A percentile compares a stretch with the other conserved stretches of the same genome.
Conservation (phyloP, 2,797 vertebrate genomes). For the Lacerta agilis region DNA sequence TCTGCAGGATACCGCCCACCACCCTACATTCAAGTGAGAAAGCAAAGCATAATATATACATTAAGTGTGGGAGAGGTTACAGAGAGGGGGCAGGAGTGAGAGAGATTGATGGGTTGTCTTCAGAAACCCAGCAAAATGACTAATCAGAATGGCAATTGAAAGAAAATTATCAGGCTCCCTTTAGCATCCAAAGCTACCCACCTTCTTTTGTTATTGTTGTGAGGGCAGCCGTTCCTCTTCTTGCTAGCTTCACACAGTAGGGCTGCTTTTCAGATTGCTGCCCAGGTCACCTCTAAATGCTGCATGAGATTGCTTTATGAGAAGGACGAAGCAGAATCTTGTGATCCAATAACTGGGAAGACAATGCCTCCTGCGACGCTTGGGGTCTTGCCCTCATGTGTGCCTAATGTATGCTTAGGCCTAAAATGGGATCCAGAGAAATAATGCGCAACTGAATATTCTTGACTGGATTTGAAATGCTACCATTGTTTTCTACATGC, state of each 20-base stretch:
- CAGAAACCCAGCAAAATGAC: background rate
- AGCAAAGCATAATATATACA: background rate
- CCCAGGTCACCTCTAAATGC: background rate
- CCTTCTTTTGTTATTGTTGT: background rate
- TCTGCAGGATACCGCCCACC: background rate
- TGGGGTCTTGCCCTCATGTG: background rate
- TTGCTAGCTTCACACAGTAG: background rate
- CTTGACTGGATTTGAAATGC: background rate
- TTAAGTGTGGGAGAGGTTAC: background rate
- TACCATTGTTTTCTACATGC: background rate
- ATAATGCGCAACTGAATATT: background rate
- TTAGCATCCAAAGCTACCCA: background rate
- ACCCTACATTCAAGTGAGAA: background rate
- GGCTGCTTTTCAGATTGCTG: background rate
- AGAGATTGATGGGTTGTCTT: background rate
- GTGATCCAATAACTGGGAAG: background rate
- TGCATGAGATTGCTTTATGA: background rate
- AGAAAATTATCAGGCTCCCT: background rate
- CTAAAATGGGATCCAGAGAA: background rate
- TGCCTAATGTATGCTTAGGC: background rate
- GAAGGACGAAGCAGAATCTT: background rate
- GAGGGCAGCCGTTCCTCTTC: background rate
- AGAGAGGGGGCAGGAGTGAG: background rate
- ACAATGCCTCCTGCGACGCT: background rate
- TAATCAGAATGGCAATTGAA: slow-evolving; percentile 2